These are phyloP conservation scores for Himalopsyche japonica DNA, from an alignment of 2,888 invertebrate species.

Conservation along the genomic window DNA sequence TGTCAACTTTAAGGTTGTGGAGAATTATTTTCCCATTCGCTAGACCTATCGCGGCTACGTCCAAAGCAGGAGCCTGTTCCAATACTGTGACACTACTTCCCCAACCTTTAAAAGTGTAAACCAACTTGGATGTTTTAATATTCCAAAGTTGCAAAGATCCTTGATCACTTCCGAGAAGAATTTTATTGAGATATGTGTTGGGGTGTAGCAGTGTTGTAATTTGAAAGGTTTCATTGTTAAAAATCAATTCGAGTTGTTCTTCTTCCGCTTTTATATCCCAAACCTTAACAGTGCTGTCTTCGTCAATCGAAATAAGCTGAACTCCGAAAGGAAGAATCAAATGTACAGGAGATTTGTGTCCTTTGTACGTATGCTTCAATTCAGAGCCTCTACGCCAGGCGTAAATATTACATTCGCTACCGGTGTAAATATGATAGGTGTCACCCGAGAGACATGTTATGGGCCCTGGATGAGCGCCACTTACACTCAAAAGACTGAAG, in stretches of 20 bases:
- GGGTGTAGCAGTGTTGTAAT: slow-evolving; percentile 89
- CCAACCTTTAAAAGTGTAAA: slow-evolving; percentile 81
- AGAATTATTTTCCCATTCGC: slow-evolving; percentile 80
- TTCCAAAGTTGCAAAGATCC: slow-evolving; percentile 91
- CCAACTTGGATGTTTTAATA: slow-evolving; percentile 72
- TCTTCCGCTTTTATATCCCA: slow-evolving; percentile 83
- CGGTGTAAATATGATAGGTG: slow-evolving; percentile 76
- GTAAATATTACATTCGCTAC: slow-evolving; percentile 74
- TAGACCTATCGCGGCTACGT: slow-evolving; percentile 89
- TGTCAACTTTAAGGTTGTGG: slow-evolving; percentile 85
- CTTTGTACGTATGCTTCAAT: slow-evolving; percentile 77
- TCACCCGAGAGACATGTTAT: slow-evolving; percentile 81
- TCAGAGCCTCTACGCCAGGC: slow-evolving; percentile 90
- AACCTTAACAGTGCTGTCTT: slow-evolving; percentile 72
- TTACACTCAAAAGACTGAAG: slow-evolving; percentile 80
- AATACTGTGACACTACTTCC: slow-evolving; percentile 69
- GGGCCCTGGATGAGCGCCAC: slow-evolving; percentile 77
- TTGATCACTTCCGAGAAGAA: slow-evolving; percentile 83
- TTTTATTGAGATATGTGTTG: slow-evolving; percentile 91
- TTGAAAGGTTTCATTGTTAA: slow-evolving; percentile 70
- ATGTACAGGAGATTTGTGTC: slow-evolving; percentile 74
- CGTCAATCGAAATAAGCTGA: slow-evolving; percentile 86
- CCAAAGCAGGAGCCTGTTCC: slow-evolving; percentile 88
- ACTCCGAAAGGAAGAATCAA: slow-evolving; percentile 81
- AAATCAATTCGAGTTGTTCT: slow-evolving; percentile 68